phyloP scores from a whole-genome alignment of 2,113 vertebrate species.

The Stigmatopora argus region DNA sequence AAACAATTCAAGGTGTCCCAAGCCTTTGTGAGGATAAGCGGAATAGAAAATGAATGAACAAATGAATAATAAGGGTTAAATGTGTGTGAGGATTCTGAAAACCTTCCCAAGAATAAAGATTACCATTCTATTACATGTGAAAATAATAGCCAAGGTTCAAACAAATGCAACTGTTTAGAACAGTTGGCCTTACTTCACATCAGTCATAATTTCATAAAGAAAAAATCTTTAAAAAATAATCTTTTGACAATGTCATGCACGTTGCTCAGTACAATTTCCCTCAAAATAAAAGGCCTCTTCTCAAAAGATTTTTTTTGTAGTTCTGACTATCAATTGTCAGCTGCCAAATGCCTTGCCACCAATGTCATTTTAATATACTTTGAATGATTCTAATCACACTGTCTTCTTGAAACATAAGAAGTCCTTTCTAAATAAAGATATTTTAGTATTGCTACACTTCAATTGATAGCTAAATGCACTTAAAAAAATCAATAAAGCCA shows the following conservation, averaged over 20 bases:
- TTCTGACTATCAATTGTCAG: background rate
- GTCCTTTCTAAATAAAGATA: slow-evolving; percentile 2
- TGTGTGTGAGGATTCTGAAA: too few species aligned
- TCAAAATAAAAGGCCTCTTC: background rate
- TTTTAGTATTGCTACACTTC: too few species aligned
- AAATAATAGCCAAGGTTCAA: background rate
- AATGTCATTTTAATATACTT: background rate
- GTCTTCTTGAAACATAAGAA: slow-evolving; percentile 3
- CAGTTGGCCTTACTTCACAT: background rate
- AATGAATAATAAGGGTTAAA: too few species aligned
- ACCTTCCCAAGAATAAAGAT: too few species aligned
- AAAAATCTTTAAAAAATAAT: background rate
- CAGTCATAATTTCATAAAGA: background rate
- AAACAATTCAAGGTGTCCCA: too few species aligned
- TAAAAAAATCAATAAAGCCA: too few species aligned
- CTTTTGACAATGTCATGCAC: background rate
- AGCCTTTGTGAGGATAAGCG: too few species aligned
- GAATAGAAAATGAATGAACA: too few species aligned
- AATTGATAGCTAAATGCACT: too few species aligned
- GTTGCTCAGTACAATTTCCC: background rate
- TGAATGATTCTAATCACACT: background rate
- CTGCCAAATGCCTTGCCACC: background rate
- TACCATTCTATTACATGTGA: background rate
- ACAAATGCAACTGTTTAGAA: background rate
- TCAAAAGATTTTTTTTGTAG: background rate